phyloP scores from a whole-genome alignment of 2,113 vertebrate species.

The Gymnorhina tibicen region DNA sequence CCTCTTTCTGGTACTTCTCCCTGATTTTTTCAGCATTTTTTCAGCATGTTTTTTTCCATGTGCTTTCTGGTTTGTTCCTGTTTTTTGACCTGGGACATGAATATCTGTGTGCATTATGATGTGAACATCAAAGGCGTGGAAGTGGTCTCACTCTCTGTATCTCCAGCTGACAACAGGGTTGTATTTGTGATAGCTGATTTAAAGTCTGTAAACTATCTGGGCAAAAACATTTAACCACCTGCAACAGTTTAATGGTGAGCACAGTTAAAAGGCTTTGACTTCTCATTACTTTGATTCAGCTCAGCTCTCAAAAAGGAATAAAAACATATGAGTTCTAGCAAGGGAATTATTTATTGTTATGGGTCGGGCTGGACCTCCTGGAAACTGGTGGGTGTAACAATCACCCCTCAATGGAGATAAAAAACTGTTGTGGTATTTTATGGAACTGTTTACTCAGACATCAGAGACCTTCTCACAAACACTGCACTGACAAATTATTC shows the following conservation, averaged over 20 bases:
- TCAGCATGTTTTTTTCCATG: background rate
- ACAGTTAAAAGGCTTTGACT: background rate
- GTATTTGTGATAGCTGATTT: background rate
- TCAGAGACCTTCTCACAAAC: background rate
- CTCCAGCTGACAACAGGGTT: rapidly evolving
- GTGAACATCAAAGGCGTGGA: background rate
- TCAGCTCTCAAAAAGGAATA: background rate
- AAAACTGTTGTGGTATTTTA: background rate
- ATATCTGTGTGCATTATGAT: background rate
- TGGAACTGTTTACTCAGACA: background rate
- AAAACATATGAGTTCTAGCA: background rate
- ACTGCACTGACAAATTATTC: background rate
- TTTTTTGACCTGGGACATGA: background rate
- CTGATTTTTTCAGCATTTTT: background rate
- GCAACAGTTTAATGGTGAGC: background rate
- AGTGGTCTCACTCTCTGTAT: background rate
- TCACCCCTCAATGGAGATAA: background rate
- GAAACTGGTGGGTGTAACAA: background rate
- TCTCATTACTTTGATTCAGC: background rate
- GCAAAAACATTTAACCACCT: background rate
- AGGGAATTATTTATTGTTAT: background rate
- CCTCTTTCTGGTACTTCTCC: background rate
- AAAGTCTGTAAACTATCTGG: background rate
- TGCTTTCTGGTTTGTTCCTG: background rate
- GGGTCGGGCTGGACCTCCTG: background rate